phyloP scores from a whole-genome alignment of 2,113 vertebrate genomes.

The Mirounga angustirostris region DNA sequence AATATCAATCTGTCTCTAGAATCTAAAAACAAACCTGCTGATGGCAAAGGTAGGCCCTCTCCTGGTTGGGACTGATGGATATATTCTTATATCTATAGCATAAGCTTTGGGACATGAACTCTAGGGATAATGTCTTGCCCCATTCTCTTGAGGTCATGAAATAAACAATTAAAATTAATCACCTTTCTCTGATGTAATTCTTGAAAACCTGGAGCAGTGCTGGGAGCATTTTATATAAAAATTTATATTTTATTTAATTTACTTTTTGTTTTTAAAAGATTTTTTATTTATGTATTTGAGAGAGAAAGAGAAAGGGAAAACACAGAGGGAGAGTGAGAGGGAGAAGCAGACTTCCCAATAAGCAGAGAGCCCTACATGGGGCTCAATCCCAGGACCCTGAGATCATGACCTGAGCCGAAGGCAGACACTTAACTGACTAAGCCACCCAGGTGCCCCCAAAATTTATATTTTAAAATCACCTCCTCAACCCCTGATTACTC shows the following conservation, averaged over 20 bases:
- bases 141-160: background rate
- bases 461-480: background rate
- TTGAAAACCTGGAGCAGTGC: background rate
- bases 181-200: background rate
- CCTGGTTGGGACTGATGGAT: background rate
- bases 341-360: background rate
- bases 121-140: background rate
- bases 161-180: constrained; percentile 48
- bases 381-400: background rate
- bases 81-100: background rate
- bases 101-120: background rate
- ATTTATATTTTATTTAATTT: background rate
- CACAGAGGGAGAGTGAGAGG: background rate
- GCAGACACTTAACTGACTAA: background rate
- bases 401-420: background rate
- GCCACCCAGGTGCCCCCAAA: background rate
- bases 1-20: background rate
- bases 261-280: background rate
- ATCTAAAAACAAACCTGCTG: constrained; percentile 32
- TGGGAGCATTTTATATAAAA: background rate
- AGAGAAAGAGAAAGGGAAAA: background rate
- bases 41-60: background rate
- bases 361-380: background rate
- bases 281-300: background rate
- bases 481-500: background rate